Evolutionary conservation across 1,140 invertebrate species (phyloP).

Genomic region (Belonocnema kinseyi): DNA sequence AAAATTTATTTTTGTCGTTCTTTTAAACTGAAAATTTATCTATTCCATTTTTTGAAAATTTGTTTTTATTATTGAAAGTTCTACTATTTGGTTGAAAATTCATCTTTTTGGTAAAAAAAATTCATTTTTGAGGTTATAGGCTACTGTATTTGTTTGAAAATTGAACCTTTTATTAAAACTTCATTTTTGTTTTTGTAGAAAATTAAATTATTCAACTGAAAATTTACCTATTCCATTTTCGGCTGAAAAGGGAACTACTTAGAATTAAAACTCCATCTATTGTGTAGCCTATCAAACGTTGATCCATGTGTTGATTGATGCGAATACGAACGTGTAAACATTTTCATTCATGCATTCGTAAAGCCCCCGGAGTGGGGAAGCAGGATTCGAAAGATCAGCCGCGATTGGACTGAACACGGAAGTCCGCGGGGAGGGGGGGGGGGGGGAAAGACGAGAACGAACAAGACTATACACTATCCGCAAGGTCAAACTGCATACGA

Average conservation of each 20-base stretch:
- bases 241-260: too few species aligned
- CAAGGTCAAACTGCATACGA: slow-evolving; percentile 32
- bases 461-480: slow-evolving; percentile 15
- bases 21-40: too few species aligned
- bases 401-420: slow-evolving; percentile 36
- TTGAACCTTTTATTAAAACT: too few species aligned
- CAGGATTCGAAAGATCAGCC: slow-evolving; percentile 33
- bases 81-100: slow-evolving; percentile 31
- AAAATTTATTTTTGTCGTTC: too few species aligned
- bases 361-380: slow-evolving; percentile 43
- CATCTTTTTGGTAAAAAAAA: slow-evolving; percentile 43
- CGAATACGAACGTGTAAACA: slow-evolving; percentile 19
- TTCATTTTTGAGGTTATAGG: too few species aligned
- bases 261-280: too few species aligned
- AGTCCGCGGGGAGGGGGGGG: slow-evolving; percentile 31
- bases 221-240: too few species aligned
- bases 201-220: too few species aligned
- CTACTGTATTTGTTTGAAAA: too few species aligned
- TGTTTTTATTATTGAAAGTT: too few species aligned
- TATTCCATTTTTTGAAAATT: too few species aligned
- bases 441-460: slow-evolving; percentile 40
- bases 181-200: too few species aligned
- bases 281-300: neutral
- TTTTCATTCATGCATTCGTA: slow-evolving; percentile 56
- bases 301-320: neutral